Evolutionary conservation across 35 echinoderm and acorn worm species (phyloP).

Genomic region (Apostichopus japonicus): DNA sequence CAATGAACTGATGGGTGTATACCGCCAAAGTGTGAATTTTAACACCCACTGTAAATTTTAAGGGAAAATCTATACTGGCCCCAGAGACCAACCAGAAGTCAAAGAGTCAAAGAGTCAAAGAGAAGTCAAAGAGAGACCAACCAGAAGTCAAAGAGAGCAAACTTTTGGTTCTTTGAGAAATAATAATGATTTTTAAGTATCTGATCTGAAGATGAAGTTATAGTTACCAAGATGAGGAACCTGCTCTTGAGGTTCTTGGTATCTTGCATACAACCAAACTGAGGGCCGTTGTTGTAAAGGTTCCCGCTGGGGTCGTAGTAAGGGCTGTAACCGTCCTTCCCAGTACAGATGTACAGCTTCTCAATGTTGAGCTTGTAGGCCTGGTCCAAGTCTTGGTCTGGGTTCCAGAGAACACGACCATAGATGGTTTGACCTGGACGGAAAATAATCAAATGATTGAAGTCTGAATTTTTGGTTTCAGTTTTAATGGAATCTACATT

Average conservation of each 20-base stretch:
- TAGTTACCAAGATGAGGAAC: slow-evolving; percentile 90
- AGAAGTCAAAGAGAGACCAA: too few species aligned
- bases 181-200: too few species aligned
- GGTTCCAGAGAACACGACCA: slow-evolving; percentile 95
- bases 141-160: too few species aligned
- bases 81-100: too few species aligned
- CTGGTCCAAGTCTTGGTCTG: slow-evolving; percentile 87
- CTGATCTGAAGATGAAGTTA: not conserved
- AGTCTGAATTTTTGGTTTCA: not conserved
- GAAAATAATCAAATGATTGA: not conserved
- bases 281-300: slow-evolving; percentile 85
- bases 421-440: slow-evolving; percentile 91
- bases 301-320: slow-evolving; percentile 89
- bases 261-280: slow-evolving; percentile 97
- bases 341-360: slow-evolving; percentile 95
- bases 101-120: too few species aligned
- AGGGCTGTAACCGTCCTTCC: slow-evolving; percentile 81
- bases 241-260: slow-evolving; percentile 77
- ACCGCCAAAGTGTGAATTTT: too few species aligned
- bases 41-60: too few species aligned
- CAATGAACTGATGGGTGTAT: too few species aligned
- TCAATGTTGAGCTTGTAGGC: slow-evolving; percentile 92
- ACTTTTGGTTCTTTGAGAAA: too few species aligned
- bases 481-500: not conserved
- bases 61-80: too few species aligned